Percentiles rank a stretch among this genome's conserved stretches.
These are phyloP conservation scores for Bufo bufo DNA, from an alignment of 2,113 vertebrate genomes.

Conservation along the genomic window DNA sequence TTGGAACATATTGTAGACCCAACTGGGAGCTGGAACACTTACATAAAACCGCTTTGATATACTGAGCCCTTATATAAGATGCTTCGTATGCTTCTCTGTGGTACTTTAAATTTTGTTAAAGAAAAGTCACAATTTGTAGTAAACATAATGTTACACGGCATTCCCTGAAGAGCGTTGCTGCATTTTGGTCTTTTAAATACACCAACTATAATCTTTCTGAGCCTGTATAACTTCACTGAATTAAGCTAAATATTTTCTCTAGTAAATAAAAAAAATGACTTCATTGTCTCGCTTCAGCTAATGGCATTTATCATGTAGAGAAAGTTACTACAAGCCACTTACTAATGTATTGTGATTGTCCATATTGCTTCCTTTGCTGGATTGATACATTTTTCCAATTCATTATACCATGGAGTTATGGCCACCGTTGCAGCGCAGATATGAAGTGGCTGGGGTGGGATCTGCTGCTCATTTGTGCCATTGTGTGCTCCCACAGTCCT, in stretches of 20 bases:
- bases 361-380: no score
- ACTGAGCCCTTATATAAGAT: neutral
- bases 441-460: no score
- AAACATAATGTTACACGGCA: neutral
- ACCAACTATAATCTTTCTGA: neutral
- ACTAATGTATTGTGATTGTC: no score
- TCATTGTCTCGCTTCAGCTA: no score
- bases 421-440: no score
- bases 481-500: no score
- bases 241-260: neutral
- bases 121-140: slow-evolving; percentile 6
- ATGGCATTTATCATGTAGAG: no score
- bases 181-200: neutral
- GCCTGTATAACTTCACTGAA: neutral
- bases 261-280: neutral
- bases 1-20: slow-evolving; percentile 47
- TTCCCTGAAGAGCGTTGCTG: neutral
- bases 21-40: slow-evolving; percentile 38
- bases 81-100: slow-evolving; percentile 3
- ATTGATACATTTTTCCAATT: no score
- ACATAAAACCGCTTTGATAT: slow-evolving; percentile 44
- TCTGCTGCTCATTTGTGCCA: no score
- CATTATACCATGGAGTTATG: no score
- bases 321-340: no score
- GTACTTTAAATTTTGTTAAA: slow-evolving; percentile 18